A percentile compares a stretch with the other conserved stretches of the same genome.
These are phyloP conservation scores for Saccostrea echinata DNA, from an alignment of 1,140 invertebrate genomes.

Conservation along the genomic window DNA sequence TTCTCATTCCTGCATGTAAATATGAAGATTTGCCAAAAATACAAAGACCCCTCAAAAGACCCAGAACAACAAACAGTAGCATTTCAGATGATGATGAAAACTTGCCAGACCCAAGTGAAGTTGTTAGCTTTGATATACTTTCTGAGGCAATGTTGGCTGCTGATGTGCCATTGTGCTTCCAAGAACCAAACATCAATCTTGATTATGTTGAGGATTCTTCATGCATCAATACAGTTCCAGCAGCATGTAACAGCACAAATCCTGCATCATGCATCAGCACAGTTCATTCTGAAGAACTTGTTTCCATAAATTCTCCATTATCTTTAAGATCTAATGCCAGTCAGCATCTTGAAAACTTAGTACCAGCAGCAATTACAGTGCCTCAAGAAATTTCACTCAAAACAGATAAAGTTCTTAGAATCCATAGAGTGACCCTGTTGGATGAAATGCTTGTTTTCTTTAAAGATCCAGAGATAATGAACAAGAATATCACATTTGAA, in stretches of 20 bases:
- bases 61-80: neutral
- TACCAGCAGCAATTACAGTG: neutral
- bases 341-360: neutral
- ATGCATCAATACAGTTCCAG: neutral
- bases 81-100: conserved; percentile 1
- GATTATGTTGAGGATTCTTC: neutral
- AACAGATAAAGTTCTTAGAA: conserved; percentile 7
- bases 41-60: neutral
- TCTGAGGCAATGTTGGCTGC: neutral
- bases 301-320: neutral
- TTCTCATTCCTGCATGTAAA: neutral
- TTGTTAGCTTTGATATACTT: neutral
- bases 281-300: neutral
- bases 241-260: neutral
- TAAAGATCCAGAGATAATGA: conserved; percentile 18
- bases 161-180: neutral
- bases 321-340: neutral
- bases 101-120: neutral
- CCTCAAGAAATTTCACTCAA: neutral
- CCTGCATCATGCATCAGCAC: neutral
- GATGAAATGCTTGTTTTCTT: conserved; percentile 14
- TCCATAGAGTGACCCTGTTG: conserved; percentile 10
- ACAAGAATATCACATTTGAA: neutral
- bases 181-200: neutral
- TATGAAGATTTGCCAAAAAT: neutral